Percentiles rank a stretch among this genome's conserved stretches.
Conservation (phyloP, 2,888 invertebrate species). For the Pterostichus niger region DNA sequence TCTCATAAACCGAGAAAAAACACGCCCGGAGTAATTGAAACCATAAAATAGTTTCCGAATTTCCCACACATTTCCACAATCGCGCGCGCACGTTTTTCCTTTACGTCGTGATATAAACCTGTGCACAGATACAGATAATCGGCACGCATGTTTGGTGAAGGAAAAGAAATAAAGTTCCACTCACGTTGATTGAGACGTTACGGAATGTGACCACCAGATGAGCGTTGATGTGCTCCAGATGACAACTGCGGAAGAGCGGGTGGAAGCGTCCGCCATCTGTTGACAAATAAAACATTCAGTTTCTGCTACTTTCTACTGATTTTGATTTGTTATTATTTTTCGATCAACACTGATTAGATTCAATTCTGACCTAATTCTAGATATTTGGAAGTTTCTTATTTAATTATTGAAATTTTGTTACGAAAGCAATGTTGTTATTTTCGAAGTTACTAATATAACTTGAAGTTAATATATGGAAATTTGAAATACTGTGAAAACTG, state of each 20-base stretch:
- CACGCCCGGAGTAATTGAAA: slow-evolving; percentile 39
- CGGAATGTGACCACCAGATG: slow-evolving; percentile 86
- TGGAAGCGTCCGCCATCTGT: slow-evolving; percentile 87
- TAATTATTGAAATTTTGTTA: too few relatives aligned
- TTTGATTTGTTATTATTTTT: too few relatives aligned
- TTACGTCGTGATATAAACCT: slow-evolving; percentile 7
- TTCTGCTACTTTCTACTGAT: too few relatives aligned
- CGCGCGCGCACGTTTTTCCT: slow-evolving; percentile 12
- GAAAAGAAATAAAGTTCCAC: slow-evolving; percentile 71
- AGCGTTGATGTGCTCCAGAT: slow-evolving; percentile 84
- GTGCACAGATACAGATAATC: neutral
- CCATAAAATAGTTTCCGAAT: slow-evolving; percentile 28
- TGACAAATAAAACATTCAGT: slow-evolving; percentile 5
- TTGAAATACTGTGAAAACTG: too few relatives aligned
- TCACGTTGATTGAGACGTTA: slow-evolving; percentile 86
- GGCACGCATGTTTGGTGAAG: neutral
- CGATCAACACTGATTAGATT: too few relatives aligned
- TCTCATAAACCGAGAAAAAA: slow-evolving; percentile 47
- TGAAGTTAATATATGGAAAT: too few relatives aligned
- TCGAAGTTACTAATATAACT: too few relatives aligned
- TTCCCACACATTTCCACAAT: too few relatives aligned
- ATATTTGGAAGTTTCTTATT: too few relatives aligned
- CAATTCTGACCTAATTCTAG: too few relatives aligned
- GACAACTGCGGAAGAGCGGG: slow-evolving; percentile 87
- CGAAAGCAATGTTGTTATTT: too few relatives aligned